Evolutionary conservation across 2,797 vertebrate genomes (phyloP).

Genomic region (Apodemus agrarius): DNA sequence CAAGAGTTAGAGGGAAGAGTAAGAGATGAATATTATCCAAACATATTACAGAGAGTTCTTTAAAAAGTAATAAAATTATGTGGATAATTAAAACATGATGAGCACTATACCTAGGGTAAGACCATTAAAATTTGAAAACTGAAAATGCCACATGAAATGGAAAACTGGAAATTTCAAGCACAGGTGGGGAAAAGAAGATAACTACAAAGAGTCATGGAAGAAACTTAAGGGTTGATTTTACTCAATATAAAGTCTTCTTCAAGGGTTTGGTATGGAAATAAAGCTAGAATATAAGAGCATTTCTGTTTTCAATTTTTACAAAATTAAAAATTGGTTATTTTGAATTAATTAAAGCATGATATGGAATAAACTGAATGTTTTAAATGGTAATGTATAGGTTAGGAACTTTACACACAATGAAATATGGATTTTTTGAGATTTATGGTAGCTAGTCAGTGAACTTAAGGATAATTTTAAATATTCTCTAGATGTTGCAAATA

Average conservation of each 20-base stretch:
- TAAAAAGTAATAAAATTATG: not conserved
- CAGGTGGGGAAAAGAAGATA: not conserved
- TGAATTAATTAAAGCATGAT: not conserved
- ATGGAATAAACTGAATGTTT: not conserved
- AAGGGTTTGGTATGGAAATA: not conserved
- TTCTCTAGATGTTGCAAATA: constrained; percentile 8
- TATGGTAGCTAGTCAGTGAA: not conserved
- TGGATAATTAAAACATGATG: not conserved
- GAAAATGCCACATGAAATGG: not conserved
- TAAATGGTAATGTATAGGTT: not conserved
- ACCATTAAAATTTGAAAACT: constrained; percentile 21
- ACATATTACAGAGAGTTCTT: not conserved
- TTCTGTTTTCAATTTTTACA: not conserved
- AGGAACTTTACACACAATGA: constrained; percentile 10
- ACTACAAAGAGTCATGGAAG: not conserved
- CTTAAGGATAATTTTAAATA: not conserved
- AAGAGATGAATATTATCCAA: not conserved
- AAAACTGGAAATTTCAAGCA: not conserved
- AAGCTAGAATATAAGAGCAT: not conserved
- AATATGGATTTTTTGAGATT: not conserved
- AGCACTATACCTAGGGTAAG: not conserved
- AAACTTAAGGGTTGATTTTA: not conserved
- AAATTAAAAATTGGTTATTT: not conserved
- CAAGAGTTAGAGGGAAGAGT: not conserved
- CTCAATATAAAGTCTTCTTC: not conserved